Percentiles rank a stretch among this genome's conserved stretches.
These are phyloP conservation scores for Falco berigora DNA, from an alignment of 2,797 vertebrate genomes.

Conservation along the genomic window DNA sequence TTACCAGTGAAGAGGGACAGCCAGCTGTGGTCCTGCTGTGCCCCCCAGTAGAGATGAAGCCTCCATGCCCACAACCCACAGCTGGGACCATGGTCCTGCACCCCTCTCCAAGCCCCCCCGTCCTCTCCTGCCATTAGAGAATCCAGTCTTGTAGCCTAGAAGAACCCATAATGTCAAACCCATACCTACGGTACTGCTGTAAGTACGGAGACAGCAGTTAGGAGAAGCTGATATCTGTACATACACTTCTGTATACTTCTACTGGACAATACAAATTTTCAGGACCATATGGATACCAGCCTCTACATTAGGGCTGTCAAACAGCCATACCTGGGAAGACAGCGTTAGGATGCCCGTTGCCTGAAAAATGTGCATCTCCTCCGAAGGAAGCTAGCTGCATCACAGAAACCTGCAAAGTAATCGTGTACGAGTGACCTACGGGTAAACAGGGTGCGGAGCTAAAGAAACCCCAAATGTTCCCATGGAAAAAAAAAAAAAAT, in stretches of 20 bases:
- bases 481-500: neutral
- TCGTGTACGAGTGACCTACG: neutral
- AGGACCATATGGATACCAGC: neutral
- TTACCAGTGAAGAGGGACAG: neutral
- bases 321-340: neutral
- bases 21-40: accelerated
- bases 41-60: neutral
- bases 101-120: neutral
- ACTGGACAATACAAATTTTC: neutral
- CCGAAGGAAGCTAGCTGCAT: neutral
- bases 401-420: neutral
- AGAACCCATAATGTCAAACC: neutral
- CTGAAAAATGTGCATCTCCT: neutral
- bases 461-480: neutral
- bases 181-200: accelerated
- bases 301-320: neutral
- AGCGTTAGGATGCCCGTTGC: neutral
- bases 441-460: neutral
- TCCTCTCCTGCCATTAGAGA: neutral
- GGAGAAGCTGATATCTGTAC: neutral
- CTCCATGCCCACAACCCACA: neutral
- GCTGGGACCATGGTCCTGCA: neutral
- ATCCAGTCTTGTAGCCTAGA: neutral
- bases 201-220: neutral
- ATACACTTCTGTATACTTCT: neutral